phyloP scores from a whole-genome alignment of 2,113 vertebrate genomes.

The Phainopepla nitens region DNA sequence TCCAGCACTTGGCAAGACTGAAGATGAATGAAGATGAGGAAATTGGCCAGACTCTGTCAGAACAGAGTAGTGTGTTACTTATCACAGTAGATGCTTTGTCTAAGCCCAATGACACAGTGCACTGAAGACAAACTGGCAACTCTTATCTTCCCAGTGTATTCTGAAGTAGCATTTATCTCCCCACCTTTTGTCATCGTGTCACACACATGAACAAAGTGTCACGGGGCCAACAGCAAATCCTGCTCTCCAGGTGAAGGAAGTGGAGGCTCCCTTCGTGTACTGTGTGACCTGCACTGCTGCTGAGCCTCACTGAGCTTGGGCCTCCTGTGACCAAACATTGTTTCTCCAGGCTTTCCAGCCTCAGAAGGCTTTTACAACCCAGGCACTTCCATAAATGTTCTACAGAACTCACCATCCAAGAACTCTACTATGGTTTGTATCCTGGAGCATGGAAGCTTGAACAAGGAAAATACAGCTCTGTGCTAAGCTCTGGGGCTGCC shows the following conservation, averaged over 20 bases:
- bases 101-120: not conserved
- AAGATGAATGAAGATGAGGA: conserved; percentile 45
- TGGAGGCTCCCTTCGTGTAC: not conserved
- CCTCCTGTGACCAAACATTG: not conserved
- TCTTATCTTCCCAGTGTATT: conserved; percentile 24
- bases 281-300: not conserved
- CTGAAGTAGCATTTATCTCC: not conserved
- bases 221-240: not conserved
- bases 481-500: not conserved
- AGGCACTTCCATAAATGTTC: not conserved
- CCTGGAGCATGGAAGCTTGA: not conserved
- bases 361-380: not conserved
- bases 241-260: not conserved
- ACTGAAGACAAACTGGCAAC: conserved; percentile 24
- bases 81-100: conserved; percentile 49
- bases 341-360: not conserved
- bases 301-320: not conserved
- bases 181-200: not conserved
- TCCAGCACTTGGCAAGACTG: conserved; percentile 50
- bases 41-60: conserved; percentile 36
- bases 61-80: conserved; percentile 5
- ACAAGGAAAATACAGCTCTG: not conserved
- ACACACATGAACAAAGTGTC: not conserved
- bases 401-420: not conserved
- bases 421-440: not conserved